phyloP scores from a whole-genome alignment of 2,113 vertebrate species.

The Mus musculus region GRCm39 chr17:12060001-12060500 shows the following conservation, averaged over 20 bases:
- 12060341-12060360: neutral
- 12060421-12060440: fast-evolving
- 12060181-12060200: fast-evolving
- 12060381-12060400: neutral
- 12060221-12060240: neutral
- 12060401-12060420: fast-evolving
- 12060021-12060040: too few relatives aligned
- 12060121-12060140: neutral
- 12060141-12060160: fast-evolving
- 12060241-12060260: neutral
- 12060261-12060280: neutral
- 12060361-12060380: neutral
- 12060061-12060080: neutral
- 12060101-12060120: too few relatives aligned
- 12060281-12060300: fast-evolving
- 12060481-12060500: too few relatives aligned
- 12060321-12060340: neutral
- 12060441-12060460: fast-evolving
- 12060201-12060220: neutral
- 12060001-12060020: neutral
- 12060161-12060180: neutral
- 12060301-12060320: neutral
- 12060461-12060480: neutral
- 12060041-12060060: neutral
- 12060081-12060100: neutral